These are phyloP conservation scores for Dione juno DNA, from an alignment of 2,888 invertebrate species.

Conservation along the genomic window DNA sequence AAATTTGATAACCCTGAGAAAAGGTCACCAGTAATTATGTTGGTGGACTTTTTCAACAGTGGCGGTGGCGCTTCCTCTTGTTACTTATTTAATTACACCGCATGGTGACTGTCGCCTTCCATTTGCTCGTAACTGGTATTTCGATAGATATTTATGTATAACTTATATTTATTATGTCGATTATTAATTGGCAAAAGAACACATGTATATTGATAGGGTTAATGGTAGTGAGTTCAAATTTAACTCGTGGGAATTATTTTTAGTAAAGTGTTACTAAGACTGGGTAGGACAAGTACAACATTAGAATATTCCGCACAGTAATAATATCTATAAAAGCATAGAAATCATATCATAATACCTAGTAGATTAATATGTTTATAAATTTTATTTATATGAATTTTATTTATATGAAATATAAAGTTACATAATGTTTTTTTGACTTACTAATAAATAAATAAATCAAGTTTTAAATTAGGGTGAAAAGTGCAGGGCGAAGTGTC, in stretches of 20 bases:
- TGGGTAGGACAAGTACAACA: too few relatives aligned
- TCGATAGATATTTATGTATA: not conserved
- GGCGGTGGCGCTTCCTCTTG: slow-evolving; percentile 58
- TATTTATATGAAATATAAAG: too few relatives aligned
- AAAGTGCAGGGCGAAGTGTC: too few relatives aligned
- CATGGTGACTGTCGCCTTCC: slow-evolving; percentile 43
- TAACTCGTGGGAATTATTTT: not conserved
- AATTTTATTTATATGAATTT: too few relatives aligned
- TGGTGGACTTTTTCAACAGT: slow-evolving; percentile 67
- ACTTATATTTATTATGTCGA: not conserved
- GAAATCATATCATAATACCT: too few relatives aligned
- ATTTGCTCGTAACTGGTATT: slow-evolving; percentile 10
- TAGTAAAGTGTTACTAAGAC: too few relatives aligned
- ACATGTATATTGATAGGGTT: not conserved
- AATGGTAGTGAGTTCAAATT: not conserved
- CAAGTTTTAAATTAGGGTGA: too few relatives aligned
- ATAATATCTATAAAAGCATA: too few relatives aligned
- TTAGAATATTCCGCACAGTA: too few relatives aligned
- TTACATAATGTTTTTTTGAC: too few relatives aligned
- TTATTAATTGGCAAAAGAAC: slow-evolving; percentile 8
- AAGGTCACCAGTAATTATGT: slow-evolving; percentile 73
- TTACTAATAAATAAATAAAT: too few relatives aligned
- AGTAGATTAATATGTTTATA: too few relatives aligned
- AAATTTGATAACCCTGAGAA: slow-evolving; percentile 53
- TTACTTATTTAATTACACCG: slow-evolving; percentile 68